Percentiles rank a stretch among this genome's conserved stretches.
Evolutionary conservation across 1,140 invertebrate genomes (phyloP).

Genomic region (Amphibalanus amphitrite): DNA sequence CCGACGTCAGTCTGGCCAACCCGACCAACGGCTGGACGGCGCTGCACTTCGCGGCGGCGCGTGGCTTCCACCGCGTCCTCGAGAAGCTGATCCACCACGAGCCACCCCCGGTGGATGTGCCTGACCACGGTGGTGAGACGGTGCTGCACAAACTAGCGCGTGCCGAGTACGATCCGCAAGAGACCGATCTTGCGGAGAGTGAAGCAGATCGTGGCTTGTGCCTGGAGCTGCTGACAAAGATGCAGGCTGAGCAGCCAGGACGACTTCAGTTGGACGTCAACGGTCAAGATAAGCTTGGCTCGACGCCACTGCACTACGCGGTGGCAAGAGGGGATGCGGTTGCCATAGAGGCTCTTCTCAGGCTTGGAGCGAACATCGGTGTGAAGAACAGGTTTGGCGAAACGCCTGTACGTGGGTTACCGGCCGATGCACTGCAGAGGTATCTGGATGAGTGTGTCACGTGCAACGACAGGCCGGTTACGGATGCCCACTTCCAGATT

Average conservation of each 20-base stretch:
- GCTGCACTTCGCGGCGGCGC: not conserved
- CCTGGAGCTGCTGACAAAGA: slow-evolving; percentile 28
- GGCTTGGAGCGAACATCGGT: slow-evolving; percentile 50
- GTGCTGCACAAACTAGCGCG: not conserved
- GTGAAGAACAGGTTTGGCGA: slow-evolving; percentile 43
- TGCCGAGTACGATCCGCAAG: not conserved
- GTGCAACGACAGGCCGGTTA: slow-evolving; percentile 37
- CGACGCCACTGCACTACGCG: slow-evolving; percentile 65
- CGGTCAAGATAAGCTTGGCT: slow-evolving; percentile 45
- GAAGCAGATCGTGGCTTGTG: slow-evolving; percentile 29
- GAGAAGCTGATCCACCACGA: not conserved
- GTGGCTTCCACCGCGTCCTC: not conserved
- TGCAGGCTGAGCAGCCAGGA: slow-evolving; percentile 20
- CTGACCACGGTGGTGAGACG: not conserved
- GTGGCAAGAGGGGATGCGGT: slow-evolving; percentile 32
- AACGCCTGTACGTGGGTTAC: slow-evolving; percentile 47
- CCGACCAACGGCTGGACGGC: not conserved
- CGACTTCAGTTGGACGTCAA: slow-evolving; percentile 40
- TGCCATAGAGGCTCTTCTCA: slow-evolving; percentile 37
- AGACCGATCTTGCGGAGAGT: not conserved
- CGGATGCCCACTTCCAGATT: slow-evolving; percentile 43
- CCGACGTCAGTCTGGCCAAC: not conserved
- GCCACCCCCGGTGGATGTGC: not conserved
- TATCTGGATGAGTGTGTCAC: slow-evolving; percentile 51
- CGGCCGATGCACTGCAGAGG: slow-evolving; percentile 39